These are phyloP conservation scores for Drosophila engyochracea DNA, from an alignment of 2,888 invertebrate genomes.

Conservation along the genomic window DNA sequence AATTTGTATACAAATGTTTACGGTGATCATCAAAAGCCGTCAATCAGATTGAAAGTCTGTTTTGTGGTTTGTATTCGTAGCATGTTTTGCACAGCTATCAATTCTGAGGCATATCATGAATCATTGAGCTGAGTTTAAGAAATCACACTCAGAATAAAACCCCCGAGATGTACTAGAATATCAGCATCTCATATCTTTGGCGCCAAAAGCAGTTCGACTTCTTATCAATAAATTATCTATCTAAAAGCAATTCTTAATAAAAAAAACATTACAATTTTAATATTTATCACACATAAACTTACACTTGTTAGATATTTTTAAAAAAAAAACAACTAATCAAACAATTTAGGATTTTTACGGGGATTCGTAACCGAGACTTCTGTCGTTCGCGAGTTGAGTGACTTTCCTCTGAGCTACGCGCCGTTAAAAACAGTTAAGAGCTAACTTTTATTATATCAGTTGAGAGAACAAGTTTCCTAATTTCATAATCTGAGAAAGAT, in stretches of 20 bases:
- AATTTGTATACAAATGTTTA: neutral
- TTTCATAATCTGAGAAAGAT: neutral
- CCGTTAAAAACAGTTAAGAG: rapidly evolving
- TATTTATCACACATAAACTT: neutral
- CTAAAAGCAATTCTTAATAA: neutral
- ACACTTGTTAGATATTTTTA: neutral
- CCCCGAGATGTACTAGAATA: neutral
- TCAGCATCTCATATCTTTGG: neutral
- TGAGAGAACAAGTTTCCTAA: neutral
- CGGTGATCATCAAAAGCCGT: neutral
- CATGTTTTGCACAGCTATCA: neutral
- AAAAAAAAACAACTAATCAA: neutral
- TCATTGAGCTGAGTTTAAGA: neutral
- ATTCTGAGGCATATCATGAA: neutral
- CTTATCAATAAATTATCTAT: neutral
- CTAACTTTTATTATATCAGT: neutral
- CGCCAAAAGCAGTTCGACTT: neutral
- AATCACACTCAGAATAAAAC: neutral
- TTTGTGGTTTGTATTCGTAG: neutral
- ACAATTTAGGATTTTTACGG: neutral
- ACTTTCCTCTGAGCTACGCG: neutral
- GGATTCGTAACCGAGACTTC: neutral
- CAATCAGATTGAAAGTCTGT: neutral
- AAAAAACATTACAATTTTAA: neutral
- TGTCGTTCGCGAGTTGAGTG: neutral